Evolutionary conservation across 2,113 vertebrate species (phyloP).

Genomic region (Tachuris rubrigastra): DNA sequence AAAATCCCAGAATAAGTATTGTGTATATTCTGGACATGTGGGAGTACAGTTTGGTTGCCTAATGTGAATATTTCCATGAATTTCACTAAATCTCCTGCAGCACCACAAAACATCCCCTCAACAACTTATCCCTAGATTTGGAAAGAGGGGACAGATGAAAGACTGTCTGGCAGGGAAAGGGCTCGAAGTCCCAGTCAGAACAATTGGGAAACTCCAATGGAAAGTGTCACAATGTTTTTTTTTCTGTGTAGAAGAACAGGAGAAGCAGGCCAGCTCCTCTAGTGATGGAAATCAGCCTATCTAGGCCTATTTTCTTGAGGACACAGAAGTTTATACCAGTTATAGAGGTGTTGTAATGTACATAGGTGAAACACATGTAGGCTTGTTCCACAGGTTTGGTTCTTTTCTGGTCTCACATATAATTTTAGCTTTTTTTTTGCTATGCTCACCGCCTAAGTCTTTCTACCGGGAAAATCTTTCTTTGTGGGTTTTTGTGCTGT

Average conservation of each 20-base stretch:
- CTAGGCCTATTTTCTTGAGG: neutral
- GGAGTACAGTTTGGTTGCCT: neutral
- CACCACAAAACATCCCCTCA: neutral
- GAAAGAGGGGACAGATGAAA: neutral
- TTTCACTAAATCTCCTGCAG: neutral
- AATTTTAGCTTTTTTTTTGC: neutral
- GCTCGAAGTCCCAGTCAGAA: neutral
- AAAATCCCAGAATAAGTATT: neutral
- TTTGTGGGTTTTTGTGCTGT: neutral
- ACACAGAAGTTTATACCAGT: neutral
- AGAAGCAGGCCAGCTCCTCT: neutral
- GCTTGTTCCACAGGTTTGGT: neutral
- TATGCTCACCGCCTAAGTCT: neutral
- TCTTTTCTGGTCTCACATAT: neutral
- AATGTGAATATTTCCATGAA: neutral
- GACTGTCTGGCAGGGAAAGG: neutral
- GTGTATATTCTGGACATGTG: neutral
- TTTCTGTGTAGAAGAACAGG: neutral
- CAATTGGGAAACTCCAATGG: neutral
- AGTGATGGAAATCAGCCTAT: neutral
- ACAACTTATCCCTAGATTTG: accelerated
- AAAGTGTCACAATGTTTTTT: accelerated
- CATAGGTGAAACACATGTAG: neutral
- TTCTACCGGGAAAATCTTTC: neutral
- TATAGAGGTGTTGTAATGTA: neutral